Evolutionary conservation across 2,888 invertebrate genomes (phyloP).

Genomic region (Dromius quadrimaculatus): DNA sequence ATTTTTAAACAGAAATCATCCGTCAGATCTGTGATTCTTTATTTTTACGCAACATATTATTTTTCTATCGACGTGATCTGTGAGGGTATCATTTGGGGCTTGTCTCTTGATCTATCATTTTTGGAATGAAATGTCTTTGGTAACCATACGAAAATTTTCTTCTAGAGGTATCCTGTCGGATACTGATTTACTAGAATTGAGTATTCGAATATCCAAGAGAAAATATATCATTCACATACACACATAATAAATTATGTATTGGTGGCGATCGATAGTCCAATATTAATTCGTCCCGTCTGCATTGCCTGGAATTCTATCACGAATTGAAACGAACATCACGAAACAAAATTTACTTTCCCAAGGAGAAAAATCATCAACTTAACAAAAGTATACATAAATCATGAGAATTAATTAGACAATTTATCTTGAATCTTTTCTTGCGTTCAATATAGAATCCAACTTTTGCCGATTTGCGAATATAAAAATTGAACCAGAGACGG

Average conservation of each 20-base stretch:
- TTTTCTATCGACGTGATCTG: too few relatives aligned
- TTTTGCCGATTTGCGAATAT: conserved; percentile 12
- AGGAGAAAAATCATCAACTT: conserved; percentile 11
- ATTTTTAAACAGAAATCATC: too few relatives aligned
- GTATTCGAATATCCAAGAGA: too few relatives aligned
- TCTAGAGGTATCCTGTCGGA: too few relatives aligned
- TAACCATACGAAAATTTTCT: too few relatives aligned
- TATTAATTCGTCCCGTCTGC: background rate
- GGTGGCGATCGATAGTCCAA: background rate
- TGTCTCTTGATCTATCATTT: too few relatives aligned
- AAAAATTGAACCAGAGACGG: conserved; percentile 9
- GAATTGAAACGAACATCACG: background rate
- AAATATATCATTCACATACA: background rate
- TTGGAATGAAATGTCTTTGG: too few relatives aligned
- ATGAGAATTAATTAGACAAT: conserved; percentile 40
- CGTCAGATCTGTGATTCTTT: too few relatives aligned
- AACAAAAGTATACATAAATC: conserved; percentile 38
- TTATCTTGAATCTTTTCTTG: conserved; percentile 16
- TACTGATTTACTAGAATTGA: too few relatives aligned
- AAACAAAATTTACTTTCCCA: conserved; percentile 5
- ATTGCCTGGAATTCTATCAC: background rate
- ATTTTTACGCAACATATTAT: too few relatives aligned
- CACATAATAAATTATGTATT: background rate
- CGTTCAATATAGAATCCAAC: conserved; percentile 8
- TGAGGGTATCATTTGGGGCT: too few relatives aligned